phyloP scores from a whole-genome alignment of 2,888 invertebrate genomes.

The Hydrotaea diabolus region DNA sequence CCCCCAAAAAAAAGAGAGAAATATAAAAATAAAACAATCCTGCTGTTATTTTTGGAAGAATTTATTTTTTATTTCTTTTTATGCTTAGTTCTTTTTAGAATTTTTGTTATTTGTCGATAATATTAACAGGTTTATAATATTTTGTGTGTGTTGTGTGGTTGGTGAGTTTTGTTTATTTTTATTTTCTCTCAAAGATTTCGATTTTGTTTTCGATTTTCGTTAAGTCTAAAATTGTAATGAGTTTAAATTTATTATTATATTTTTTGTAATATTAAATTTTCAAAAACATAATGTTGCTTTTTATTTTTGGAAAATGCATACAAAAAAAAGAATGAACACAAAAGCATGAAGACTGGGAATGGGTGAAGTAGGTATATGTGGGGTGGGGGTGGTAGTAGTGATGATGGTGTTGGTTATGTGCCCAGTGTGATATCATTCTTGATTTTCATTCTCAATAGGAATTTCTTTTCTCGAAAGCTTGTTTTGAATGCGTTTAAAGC shows the following conservation, averaged over 20 bases:
- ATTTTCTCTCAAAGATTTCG: neutral
- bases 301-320: constrained; percentile 10
- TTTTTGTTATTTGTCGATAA: constrained; percentile 56
- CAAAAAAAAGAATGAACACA: neutral
- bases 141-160: constrained; percentile 18
- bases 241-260: neutral
- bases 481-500: constrained; percentile 2
- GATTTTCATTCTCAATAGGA: neutral
- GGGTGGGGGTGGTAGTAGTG: no score
- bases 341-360: neutral
- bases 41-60: constrained; percentile 29
- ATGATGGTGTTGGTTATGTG: neutral
- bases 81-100: constrained; percentile 17
- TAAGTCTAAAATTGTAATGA: constrained; percentile 18
- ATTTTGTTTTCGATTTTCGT: constrained; percentile 21
- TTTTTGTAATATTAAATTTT: constrained; percentile 8
- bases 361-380: neutral
- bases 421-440: constrained; percentile 1
- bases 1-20: neutral
- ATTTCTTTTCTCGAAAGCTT: constrained; percentile 13
- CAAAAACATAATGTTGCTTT: constrained; percentile 11
- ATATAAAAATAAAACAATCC: constrained; percentile 1
- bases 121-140: constrained; percentile 60
- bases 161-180: constrained; percentile 7
- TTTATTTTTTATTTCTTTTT: constrained; percentile 30